Evolutionary conservation across 2,888 invertebrate species (phyloP), one percentile per base, ranked within the genome.

Genomic region (Biston betularia): DNA sequence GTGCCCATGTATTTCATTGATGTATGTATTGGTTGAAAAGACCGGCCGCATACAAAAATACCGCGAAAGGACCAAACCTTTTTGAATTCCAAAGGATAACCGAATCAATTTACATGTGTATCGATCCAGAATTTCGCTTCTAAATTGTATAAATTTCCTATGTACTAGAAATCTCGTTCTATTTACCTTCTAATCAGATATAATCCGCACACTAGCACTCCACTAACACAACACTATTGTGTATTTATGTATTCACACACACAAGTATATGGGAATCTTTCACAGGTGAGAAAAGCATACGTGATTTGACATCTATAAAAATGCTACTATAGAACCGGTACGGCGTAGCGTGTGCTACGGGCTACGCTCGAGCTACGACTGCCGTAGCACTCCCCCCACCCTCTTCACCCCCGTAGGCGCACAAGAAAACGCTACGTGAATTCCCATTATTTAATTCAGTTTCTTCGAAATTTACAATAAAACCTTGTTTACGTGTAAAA

Each of bases 301-400:
- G 70, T 44, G 60, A 35, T 50, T 55, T 56, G 42, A 40, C 48
- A 53, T 64, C 42, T 59, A 48, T 38, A 50, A 67, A 71, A 65
- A 71, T 70, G 66, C 55, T 24, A 53, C 9, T 61, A 69, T 67
- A 67, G 58, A 38, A 6, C 63, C 50, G 66, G 73, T 69, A 74
- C 83, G 79, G 66, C 88, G 90, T 89, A 89, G 90, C 91, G 90
- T 75, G 82, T 80, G 86, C 87, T 86, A 86, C 86, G 88, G 76
- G 81, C 89, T 86, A 89, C 90, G 90, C 84, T 87, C 83, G 82
- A 76, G 83, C 86, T 87, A 85, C 86, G 87, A 93, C 92, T 93
- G 91, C 85, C 90, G 91, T 85, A 86, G 86, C 76, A 82, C 84
- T 81, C 88, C 77, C 87, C 90, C 89, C 90, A 79, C 86, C 80